phyloP scores from a whole-genome alignment of 1,140 invertebrate genomes.

The Drosophila nigrodunni region DNA sequence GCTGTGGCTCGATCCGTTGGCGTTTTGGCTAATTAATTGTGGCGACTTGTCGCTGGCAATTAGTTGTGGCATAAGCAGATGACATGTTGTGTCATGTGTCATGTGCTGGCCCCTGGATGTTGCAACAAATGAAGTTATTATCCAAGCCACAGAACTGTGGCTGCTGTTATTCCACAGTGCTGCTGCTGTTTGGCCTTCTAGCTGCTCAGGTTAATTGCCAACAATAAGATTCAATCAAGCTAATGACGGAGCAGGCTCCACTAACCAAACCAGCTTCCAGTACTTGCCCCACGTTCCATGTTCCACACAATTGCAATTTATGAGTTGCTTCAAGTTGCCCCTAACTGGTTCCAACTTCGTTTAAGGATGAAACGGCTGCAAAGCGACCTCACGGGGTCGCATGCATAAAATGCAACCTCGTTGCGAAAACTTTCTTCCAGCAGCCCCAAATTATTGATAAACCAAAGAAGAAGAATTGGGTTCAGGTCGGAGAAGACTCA shows the following conservation, averaged over 20 bases:
- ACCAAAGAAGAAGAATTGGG: neutral
- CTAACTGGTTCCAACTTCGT: constrained; percentile 14
- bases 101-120: constrained; percentile 28
- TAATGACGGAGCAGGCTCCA: constrained; percentile 64
- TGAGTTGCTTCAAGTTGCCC: constrained; percentile 47
- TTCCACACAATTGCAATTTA: constrained; percentile 73
- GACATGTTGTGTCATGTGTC: constrained; percentile 75
- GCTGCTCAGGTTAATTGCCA: constrained; percentile 79
- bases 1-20: constrained; percentile 46
- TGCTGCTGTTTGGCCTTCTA: constrained; percentile 57
- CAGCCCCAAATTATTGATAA: constrained; percentile 51
- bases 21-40: constrained; percentile 77
- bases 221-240: constrained; percentile 83
- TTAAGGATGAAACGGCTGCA: neutral
- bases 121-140: constrained; percentile 74
- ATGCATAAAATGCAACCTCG: constrained; percentile 67
- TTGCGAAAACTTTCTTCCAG: constrained; percentile 61
- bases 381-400: constrained; percentile 68
- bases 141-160: constrained; percentile 26
- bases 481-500: neutral
- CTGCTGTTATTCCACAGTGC: constrained; percentile 20
- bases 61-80: constrained; percentile 65
- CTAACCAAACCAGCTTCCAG: constrained; percentile 42
- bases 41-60: constrained; percentile 71
- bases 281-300: constrained; percentile 18